Evolutionary conservation across 1,140 invertebrate species (phyloP).

Genomic region (Aphidius ervi): DNA sequence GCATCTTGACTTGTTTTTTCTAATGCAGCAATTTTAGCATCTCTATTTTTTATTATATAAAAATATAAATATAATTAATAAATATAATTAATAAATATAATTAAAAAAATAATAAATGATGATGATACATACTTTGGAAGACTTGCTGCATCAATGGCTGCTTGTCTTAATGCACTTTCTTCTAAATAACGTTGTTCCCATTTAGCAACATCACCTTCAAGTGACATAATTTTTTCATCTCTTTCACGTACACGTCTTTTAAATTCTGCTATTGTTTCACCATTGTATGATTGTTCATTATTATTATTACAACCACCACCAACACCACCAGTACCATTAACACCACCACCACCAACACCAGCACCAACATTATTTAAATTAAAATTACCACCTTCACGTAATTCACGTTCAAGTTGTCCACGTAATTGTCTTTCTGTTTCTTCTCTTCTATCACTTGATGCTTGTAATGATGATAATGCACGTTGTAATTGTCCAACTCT

Average conservation of each 20-base stretch:
- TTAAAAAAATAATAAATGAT: conserved; percentile 13
- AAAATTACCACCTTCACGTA: conserved; percentile 60
- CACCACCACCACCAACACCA: conserved; percentile 35
- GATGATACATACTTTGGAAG: conserved; percentile 67
- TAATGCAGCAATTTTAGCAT: conserved; percentile 80
- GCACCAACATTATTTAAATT: conserved; percentile 37
- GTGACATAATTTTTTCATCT: conserved; percentile 75
- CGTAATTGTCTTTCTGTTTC: conserved; percentile 77
- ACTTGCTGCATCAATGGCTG: conserved; percentile 79
- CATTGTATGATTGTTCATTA: conserved; percentile 41
- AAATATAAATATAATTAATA: conserved; percentile 19
- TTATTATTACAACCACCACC: conserved; percentile 41
- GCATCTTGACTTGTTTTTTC: conserved; percentile 82
- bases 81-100: conserved; percentile 8
- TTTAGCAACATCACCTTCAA: conserved; percentile 79
- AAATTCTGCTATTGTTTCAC: conserved; percentile 62
- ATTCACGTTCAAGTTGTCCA: conserved; percentile 74
- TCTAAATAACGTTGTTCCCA: conserved; percentile 86
- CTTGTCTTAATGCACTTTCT: conserved; percentile 77
- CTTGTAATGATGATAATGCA: conserved; percentile 76
- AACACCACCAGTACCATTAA: too few species aligned
- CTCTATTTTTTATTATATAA: conserved; percentile 50
- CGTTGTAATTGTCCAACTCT: conserved; percentile 78
- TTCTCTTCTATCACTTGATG: conserved; percentile 78
- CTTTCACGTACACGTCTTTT: conserved; percentile 67